Evolutionary conservation across 2,888 invertebrate species (phyloP), one percentile per base, ranked within the genome.

Genomic region (Macrophya annulata): DNA sequence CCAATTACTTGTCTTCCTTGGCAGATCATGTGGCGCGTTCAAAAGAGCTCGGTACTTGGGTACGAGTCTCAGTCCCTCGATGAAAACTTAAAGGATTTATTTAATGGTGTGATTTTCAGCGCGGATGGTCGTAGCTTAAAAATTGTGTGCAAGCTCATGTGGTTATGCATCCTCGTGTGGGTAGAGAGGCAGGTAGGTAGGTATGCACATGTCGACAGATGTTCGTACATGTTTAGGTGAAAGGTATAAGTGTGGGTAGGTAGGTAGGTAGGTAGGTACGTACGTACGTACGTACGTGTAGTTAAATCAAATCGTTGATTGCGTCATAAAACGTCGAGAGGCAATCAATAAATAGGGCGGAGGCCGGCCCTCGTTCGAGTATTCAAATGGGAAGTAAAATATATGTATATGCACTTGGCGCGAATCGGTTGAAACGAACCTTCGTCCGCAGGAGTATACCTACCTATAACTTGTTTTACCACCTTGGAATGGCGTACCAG

Each of bases 291-390:
- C 31, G 25, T 51, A 81, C 81, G 83, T 83, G 83, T 45, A 71
- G 68, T 83, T 68, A 83, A 83, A 83, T 83, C 83, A 48, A 68
- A 83, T 83, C 83, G 68, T 31, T 83, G 68, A 68, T 83, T 83
- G 83, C 71, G 51, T 83, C 83, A 83, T 83, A 83, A 83, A 83
- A 71, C 51, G 68, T 83, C 48, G 71, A 71, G 40, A 83, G 83
- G 83, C 83, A 83, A 83, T 83, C 83, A 71, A 83, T 83, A 83
- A 83, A 83, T 83, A 83, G 68, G 83, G 83, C 83, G 83, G 65
- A 71, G 68, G 37, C 83, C 65, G 68, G 71, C 45, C 83, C 65
- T 65, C 48, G 83, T 83, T 59, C 81, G 45, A 83, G 37, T 83
- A 83, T 83, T 83, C 83, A 83, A 83, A 83, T 83, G 51, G 55